Evolutionary conservation across 2,888 invertebrate genomes (phyloP).

Genomic region (Isotomurus palustris): DNA sequence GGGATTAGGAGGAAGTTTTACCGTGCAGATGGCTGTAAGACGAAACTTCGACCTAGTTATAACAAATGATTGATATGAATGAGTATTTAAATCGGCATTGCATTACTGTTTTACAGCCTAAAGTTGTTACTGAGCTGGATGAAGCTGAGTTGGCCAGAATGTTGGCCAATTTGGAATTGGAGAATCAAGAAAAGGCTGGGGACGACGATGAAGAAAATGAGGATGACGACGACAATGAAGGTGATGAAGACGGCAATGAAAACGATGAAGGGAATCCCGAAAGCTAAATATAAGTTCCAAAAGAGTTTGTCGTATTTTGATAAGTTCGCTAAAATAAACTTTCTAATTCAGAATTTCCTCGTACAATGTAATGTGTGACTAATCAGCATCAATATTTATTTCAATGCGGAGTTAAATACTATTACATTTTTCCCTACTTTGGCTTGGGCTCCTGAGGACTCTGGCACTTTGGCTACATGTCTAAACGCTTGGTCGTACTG

Average conservation of each 20-base stretch:
- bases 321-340: slow-evolving; percentile 9
- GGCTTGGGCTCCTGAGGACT: slow-evolving; percentile 43
- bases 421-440: slow-evolving; percentile 45
- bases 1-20: slow-evolving; percentile 82
- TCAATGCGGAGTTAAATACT: slow-evolving; percentile 34
- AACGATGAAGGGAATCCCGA: slow-evolving; percentile 24
- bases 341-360: background rate
- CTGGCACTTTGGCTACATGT: slow-evolving; percentile 39
- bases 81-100: background rate
- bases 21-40: slow-evolving; percentile 88
- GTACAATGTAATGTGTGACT: background rate
- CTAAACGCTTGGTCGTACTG: slow-evolving; percentile 46
- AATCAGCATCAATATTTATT: background rate
- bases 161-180: slow-evolving; percentile 88
- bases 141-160: slow-evolving; percentile 91
- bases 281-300: slow-evolving; percentile 18
- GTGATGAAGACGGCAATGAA: slow-evolving; percentile 55
- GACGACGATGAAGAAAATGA: slow-evolving; percentile 71
- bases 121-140: slow-evolving; percentile 96
- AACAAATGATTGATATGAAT: background rate
- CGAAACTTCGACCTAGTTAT: too few relatives aligned
- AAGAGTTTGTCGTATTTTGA: slow-evolving; percentile 14
- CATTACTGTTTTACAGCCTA: slow-evolving; percentile 61
- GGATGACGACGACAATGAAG: slow-evolving; percentile 55
- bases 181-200: slow-evolving; percentile 90